Conservation (phyloP, 1,140 invertebrate species). For the Neomicropteryx cornuta region DNA sequence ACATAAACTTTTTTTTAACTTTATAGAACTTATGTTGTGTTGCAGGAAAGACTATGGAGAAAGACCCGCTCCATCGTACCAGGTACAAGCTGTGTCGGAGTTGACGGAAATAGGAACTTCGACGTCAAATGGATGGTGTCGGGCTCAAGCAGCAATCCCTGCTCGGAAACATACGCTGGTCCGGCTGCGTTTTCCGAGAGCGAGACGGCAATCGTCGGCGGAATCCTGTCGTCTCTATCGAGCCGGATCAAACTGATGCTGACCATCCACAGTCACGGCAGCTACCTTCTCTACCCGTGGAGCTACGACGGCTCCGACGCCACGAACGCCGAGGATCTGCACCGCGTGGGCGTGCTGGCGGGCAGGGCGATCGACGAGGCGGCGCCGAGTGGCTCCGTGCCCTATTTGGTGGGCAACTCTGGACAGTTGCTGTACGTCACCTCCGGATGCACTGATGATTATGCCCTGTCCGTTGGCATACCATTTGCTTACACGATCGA, state of each 20-base stretch:
- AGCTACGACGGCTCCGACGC: constrained; percentile 40
- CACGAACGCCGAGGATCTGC: constrained; percentile 30
- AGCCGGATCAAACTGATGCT: constrained; percentile 40
- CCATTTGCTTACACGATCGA: too few relatives aligned
- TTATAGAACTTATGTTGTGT: neutral
- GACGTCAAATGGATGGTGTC: constrained; percentile 41
- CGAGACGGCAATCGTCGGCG: constrained; percentile 43
- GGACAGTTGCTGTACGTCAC: too few relatives aligned
- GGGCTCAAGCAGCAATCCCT: constrained; percentile 47
- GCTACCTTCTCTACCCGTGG: constrained; percentile 52
- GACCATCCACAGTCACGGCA: constrained; percentile 53
- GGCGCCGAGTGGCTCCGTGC: too few relatives aligned
- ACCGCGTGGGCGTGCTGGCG: too few relatives aligned
- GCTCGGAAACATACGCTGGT: constrained; percentile 55
- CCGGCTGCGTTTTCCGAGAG: constrained; percentile 50
- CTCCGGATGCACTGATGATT: too few relatives aligned
- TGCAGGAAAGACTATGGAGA: constrained; percentile 43
- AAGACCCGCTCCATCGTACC: constrained; percentile 39
- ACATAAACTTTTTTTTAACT: constrained; percentile 19
- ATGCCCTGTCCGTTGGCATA: too few relatives aligned
- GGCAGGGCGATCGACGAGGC: too few relatives aligned
- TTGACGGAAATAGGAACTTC: constrained; percentile 53
- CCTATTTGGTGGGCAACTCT: too few relatives aligned
- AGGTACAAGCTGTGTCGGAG: constrained; percentile 34
- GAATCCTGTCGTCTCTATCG: constrained; percentile 31